Evolutionary conservation across 1,140 invertebrate species (phyloP).

Genomic region (Monochamus saltuarius): DNA sequence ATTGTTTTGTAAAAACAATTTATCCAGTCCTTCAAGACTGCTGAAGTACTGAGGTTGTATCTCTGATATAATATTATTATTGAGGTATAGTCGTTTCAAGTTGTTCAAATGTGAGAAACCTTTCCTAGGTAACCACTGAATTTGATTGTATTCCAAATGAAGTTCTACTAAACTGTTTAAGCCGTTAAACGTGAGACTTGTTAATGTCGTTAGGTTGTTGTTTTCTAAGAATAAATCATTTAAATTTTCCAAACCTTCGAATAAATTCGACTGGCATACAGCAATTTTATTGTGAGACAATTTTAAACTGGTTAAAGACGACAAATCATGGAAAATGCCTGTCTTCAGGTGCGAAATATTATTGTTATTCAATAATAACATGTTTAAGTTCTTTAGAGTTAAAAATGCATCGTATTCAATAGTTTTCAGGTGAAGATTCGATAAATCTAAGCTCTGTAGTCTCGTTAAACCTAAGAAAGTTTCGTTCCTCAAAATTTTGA

Average conservation of each 20-base stretch:
- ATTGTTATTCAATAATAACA: neutral
- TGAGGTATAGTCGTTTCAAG: neutral
- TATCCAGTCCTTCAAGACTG: no score
- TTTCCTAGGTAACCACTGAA: neutral
- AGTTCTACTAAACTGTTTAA: neutral
- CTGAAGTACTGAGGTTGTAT: no score
- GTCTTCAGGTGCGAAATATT: neutral
- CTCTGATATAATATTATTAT: neutral
- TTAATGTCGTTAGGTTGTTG: neutral
- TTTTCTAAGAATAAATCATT: neutral
- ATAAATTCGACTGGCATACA: neutral
- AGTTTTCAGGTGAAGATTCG: neutral
- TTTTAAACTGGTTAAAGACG: neutral
- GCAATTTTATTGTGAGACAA: neutral
- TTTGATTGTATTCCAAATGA: neutral
- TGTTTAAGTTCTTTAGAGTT: neutral
- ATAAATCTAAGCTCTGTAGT: constrained; percentile 2
- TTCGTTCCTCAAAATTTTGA: neutral
- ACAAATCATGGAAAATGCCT: neutral
- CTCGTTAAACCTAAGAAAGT: constrained; percentile 4
- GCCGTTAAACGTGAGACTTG: neutral
- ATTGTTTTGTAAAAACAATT: neutral
- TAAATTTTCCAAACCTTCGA: neutral
- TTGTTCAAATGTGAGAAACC: neutral
- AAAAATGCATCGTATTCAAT: neutral